These are phyloP conservation scores for Cossypha polioptera DNA, from an alignment of 2,797 vertebrate genomes.

Conservation along the genomic window DNA sequence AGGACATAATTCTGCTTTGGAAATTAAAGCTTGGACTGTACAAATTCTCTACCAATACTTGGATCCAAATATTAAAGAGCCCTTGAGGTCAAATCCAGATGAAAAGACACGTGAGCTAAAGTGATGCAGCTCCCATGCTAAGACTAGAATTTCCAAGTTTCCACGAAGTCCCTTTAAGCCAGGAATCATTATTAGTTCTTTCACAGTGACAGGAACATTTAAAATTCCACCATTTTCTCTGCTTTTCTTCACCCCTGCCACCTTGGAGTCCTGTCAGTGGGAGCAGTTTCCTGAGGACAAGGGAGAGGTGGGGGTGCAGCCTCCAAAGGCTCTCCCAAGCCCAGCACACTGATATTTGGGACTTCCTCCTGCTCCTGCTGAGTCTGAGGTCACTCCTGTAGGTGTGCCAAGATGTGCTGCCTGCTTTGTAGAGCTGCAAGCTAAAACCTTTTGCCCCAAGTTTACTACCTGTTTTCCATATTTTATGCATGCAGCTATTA, in stretches of 20 bases:
- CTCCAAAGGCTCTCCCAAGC: neutral
- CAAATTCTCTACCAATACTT: neutral
- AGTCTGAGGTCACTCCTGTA: neutral
- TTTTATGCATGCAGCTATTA: neutral
- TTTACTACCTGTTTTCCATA: neutral
- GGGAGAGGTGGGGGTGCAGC: neutral
- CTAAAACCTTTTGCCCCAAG: neutral
- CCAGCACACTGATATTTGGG: fast-evolving
- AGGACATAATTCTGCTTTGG: neutral
- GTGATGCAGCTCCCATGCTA: neutral
- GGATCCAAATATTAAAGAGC: neutral
- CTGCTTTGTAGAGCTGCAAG: neutral
- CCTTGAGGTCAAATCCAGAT: neutral
- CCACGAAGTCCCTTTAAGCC: neutral
- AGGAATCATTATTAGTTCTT: neutral
- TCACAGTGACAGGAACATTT: neutral
- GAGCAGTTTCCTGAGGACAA: neutral
- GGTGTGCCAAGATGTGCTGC: fast-evolving
- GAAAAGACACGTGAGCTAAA: neutral
- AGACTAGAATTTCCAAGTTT: neutral
- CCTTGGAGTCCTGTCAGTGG: fast-evolving
- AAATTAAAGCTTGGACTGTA: neutral
- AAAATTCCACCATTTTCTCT: neutral
- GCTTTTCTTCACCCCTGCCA: neutral
- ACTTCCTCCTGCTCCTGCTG: neutral